Conservation (phyloP, 2,888 invertebrate genomes). For the Eupithecia pulchellata region DNA sequence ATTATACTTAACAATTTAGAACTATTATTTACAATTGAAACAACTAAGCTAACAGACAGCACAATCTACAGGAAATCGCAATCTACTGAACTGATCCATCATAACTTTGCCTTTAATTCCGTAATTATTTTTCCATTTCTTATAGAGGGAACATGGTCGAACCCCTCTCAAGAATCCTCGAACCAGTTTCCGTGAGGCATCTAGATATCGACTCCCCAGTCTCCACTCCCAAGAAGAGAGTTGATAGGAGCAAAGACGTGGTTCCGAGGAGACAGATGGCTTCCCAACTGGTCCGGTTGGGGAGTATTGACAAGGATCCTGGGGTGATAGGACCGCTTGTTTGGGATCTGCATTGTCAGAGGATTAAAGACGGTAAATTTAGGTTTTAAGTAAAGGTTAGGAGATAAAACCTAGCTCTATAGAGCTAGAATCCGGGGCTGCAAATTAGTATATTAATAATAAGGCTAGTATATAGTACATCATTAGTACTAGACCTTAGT, state of each 20-base stretch:
- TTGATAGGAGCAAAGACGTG: conserved; percentile 55
- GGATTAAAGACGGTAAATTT: conserved; percentile 83
- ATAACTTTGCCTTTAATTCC: background rate
- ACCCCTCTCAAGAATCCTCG: conserved; percentile 91
- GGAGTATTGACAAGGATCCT: conserved; percentile 92
- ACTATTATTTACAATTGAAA: no score
- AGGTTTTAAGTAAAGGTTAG: no score
- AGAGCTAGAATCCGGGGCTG: no score
- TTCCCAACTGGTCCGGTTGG: conserved; percentile 86
- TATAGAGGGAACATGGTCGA: conserved; percentile 89
- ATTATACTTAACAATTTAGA: no score
- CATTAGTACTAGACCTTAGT: no score
- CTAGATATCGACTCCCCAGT: conserved; percentile 85
- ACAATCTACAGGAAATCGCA: no score
- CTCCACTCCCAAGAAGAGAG: conserved; percentile 58
- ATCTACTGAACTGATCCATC: no score
- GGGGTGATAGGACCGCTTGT: conserved; percentile 93
- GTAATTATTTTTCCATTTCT: background rate
- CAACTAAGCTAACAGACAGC: no score
- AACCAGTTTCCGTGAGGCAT: conserved; percentile 91
- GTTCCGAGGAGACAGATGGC: conserved; percentile 77
- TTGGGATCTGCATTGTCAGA: conserved; percentile 92
- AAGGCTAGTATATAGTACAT: no score
- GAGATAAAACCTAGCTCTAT: no score
- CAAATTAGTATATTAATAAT: no score